Percentiles rank a stretch among this genome's conserved stretches.
Evolutionary conservation across 2,888 invertebrate genomes (phyloP).

Genomic region (Pristionchus mayeri): DNA sequence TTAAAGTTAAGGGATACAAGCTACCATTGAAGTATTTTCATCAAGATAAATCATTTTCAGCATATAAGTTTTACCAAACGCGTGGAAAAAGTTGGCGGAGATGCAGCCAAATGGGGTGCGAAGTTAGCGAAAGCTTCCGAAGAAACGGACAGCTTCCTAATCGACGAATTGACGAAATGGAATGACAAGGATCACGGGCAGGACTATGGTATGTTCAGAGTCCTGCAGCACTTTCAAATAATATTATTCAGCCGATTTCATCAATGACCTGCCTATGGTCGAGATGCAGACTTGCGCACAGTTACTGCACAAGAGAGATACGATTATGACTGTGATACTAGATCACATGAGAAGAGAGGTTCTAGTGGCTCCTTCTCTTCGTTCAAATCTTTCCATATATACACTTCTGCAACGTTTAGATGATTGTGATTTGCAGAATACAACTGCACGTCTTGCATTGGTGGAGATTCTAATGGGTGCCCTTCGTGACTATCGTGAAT

Average conservation of each 20-base stretch:
- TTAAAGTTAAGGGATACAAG: neutral
- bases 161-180: constrained; percentile 90
- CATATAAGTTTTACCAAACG: constrained; percentile 85
- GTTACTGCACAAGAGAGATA: constrained; percentile 82
- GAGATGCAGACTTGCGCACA: constrained; percentile 88
- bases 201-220: constrained; percentile 86
- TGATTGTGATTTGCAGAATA: constrained; percentile 50
- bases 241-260: constrained; percentile 80
- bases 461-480: constrained; percentile 63
- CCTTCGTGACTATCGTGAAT: constrained; percentile 40
- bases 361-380: constrained; percentile 36
- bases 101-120: constrained; percentile 80
- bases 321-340: constrained; percentile 80
- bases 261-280: constrained; percentile 82
- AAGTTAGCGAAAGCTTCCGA: constrained; percentile 76
- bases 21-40: neutral
- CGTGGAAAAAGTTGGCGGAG: constrained; percentile 88
- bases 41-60: constrained; percentile 51
- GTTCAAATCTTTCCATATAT: too few species aligned
- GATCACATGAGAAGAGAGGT: constrained; percentile 85
- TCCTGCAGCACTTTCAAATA: constrained; percentile 52
- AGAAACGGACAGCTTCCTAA: constrained; percentile 86
- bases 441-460: constrained; percentile 55
- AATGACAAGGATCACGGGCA: constrained; percentile 83
- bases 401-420: too few species aligned